Evolutionary conservation across 2,797 vertebrate genomes (phyloP).

Genomic region (Avahi laniger): DNA sequence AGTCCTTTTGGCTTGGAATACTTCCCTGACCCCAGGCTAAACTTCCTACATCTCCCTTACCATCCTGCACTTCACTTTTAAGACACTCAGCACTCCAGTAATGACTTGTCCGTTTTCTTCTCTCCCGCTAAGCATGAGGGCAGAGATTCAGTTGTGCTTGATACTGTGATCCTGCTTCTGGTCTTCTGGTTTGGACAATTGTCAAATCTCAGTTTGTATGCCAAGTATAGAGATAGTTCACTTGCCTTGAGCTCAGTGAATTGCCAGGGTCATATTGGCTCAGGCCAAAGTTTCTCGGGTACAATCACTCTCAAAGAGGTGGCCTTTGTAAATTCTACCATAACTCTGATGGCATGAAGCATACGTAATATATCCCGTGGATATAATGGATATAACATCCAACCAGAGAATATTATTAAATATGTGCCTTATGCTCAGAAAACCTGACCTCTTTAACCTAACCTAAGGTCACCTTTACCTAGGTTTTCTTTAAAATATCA

Average conservation of each 20-base stretch:
- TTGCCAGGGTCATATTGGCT: not conserved
- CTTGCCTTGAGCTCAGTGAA: not conserved
- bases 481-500: not conserved
- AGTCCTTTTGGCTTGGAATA: not conserved
- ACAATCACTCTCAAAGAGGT: not conserved
- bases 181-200: not conserved
- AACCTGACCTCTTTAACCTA: not conserved
- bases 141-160: not conserved
- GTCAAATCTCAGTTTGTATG: not conserved
- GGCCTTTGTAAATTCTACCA: not conserved
- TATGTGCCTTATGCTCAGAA: not conserved
- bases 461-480: not conserved
- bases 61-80: not conserved
- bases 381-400: not conserved
- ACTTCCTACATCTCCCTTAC: not conserved
- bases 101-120: not conserved
- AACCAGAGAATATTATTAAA: not conserved
- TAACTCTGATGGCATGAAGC: not conserved
- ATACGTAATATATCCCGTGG: not conserved
- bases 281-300: not conserved
- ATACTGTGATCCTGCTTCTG: not conserved
- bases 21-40: not conserved
- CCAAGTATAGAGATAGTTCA: not conserved
- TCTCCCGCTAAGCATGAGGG: not conserved
- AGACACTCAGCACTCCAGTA: not conserved